Evolutionary conservation across 2,797 vertebrate genomes (phyloP).

Genomic region (Pyrocephalus nanus): DNA sequence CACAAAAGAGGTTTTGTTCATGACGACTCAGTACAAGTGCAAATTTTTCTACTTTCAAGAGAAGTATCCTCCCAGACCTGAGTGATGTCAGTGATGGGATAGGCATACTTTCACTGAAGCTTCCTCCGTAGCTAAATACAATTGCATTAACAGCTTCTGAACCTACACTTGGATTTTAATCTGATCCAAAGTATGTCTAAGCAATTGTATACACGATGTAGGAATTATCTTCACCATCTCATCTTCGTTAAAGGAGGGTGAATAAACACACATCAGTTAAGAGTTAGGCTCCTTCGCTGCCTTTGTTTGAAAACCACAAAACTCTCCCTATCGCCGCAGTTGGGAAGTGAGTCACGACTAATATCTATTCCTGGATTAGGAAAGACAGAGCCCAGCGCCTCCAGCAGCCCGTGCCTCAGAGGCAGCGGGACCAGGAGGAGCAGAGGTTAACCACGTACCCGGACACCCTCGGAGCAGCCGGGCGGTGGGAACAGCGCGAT

Average conservation of each 20-base stretch:
- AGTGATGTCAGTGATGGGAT: not conserved
- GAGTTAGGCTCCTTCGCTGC: not conserved
- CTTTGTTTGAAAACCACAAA: conserved; percentile 4
- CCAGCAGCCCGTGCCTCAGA: not conserved
- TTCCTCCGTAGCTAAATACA: not conserved
- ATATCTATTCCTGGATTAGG: not conserved
- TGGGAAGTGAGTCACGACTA: not conserved
- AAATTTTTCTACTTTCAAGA: not conserved
- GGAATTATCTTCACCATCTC: not conserved
- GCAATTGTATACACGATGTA: rapidly evolving
- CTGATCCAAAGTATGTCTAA: not conserved
- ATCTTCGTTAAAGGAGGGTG: not conserved
- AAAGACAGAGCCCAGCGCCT: not conserved
- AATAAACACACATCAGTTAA: not conserved
- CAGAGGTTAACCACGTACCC: not conserved
- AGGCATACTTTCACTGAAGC: not conserved
- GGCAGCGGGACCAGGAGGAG: not conserved
- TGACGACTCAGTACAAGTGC: rapidly evolving
- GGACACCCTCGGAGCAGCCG: not conserved
- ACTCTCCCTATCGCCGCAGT: not conserved
- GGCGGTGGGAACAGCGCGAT: rapidly evolving
- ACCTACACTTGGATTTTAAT: not conserved
- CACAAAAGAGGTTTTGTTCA: not conserved
- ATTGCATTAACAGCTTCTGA: not conserved
- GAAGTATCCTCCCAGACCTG: not conserved